Evolutionary conservation across 1,140 invertebrate species (phyloP), one percentile per base, ranked within the genome.

Genomic region (Drosophila bocqueti): DNA sequence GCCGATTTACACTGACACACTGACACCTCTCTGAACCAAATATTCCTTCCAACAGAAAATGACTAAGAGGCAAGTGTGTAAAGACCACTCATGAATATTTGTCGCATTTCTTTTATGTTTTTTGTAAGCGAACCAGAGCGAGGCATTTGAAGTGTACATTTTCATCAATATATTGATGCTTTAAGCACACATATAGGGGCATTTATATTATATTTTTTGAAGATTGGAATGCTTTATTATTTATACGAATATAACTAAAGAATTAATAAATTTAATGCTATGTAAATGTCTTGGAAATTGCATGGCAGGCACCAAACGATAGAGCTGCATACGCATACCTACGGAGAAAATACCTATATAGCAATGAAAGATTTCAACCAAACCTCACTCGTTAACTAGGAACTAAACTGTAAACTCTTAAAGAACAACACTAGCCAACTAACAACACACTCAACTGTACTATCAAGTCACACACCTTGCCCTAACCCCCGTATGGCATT

Each of bases 311-410:
- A 81, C 64, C 69, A 62, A 65, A 42, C 29, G 59, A 77, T 47
- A 67, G 60, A 76, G 71, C 68, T 80, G 66, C 69, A 89, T 65
- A 74, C 62, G 66, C 69, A 89, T 65, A 74, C 62, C 52, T 55
- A 55, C 52, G 34, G 18, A 57, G 40, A 71, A 71, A 80, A 71
- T 80, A 85, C 77, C 81, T 84, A 90, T 81, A 81, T 89, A 90
- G 85, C 79, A 90, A 89, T 72, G 63, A 89, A 87, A 90, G 84
- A 89, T 89, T 89, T 89, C 84, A 89, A 89, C 78, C 85, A 58
- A 89, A 89, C 84, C 86, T 90, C 86, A 90, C 85, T 90, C 90
- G 85, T 90, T 90, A 90, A 90, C 85, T 90, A 90, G 84, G 84
- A 89, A 89, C 84, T 89, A 89, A 87, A 87, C 74, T 85, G 74